Evolutionary conservation across 2,113 vertebrate genomes (phyloP).

Genomic region (Empidonax alnorum): DNA sequence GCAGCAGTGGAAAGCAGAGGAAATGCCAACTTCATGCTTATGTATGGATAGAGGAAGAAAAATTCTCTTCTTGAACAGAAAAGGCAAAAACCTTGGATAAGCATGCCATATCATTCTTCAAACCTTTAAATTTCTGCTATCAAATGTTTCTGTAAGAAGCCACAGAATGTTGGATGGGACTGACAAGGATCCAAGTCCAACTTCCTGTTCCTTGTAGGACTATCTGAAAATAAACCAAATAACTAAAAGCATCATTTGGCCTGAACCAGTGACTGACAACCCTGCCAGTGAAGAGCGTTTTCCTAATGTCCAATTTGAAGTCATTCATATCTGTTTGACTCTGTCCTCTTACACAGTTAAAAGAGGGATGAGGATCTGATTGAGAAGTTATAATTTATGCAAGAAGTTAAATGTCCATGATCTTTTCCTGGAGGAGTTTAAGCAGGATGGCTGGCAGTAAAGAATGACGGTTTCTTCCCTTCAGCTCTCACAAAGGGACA

Average conservation of each 20-base stretch:
- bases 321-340: not conserved
- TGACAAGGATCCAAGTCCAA: not conserved
- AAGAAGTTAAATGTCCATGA: not conserved
- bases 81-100: not conserved
- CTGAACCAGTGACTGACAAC: not conserved
- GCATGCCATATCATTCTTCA: not conserved
- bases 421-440: not conserved
- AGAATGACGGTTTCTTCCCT: not conserved
- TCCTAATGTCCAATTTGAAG: not conserved
- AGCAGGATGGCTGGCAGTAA: not conserved
- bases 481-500: not conserved
- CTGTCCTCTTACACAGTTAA: not conserved
- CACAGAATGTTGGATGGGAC: not conserved
- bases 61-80: not conserved
- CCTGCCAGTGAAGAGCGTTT: not conserved
- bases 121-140: not conserved
- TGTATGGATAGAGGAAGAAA: not conserved
- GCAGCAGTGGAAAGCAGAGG: not conserved
- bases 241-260: not conserved
- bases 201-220: too few relatives aligned
- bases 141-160: not conserved
- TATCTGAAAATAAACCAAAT: not conserved
- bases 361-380: not conserved
- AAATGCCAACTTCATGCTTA: not conserved
- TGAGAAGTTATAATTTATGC: not conserved